Evolutionary conservation across 2,113 vertebrate species (phyloP), one percentile per base, ranked within the genome.

Genomic region (Monarcha castaneiventris): DNA sequence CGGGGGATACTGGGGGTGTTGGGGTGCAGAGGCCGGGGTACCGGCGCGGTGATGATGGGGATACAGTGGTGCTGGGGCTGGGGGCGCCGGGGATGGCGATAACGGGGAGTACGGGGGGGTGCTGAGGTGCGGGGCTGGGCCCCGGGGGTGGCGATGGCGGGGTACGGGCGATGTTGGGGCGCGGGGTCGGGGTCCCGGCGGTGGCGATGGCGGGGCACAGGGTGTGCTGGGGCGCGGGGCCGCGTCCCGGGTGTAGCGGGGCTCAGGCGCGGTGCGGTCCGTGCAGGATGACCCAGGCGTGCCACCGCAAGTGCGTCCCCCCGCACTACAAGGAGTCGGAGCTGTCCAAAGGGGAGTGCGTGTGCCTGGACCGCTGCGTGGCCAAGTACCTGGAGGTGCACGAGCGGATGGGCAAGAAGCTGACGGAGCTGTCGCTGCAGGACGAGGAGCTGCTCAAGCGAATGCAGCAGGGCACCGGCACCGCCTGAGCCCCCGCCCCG

Each of bases 361-460:
- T 99, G 59, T 99, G 99, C 91, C 97, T 99, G 96, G 99, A 99
- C 95, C 99, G 99, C 67, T 99, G 99, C 19, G 99, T 99, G 75
- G 98, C 99, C 92, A 99, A 99, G 96, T 99, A 99, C 97, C 98
- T 99, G 96, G 99, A 99, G 96, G 98, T 99, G 67, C 99, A 99
- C 3, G 99, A 99, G 97, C 96, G 98, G 51, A 98, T 99, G 97
- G 99, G 99, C 55, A 99, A 99, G 72, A 99, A 99, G 95, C 96
- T 99, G 92, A 99, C 99, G 0, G 99, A 99, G 95, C 97, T 99
- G 37, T 99, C 99, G 0, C 97, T 99, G 96, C 99, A 99, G 96
- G 99, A 99, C 1, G 99, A 99, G 84, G 99, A 99, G 74, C 94
- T 98, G 89, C 99, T 99, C 98, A 98, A 98, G 97, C 98, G 99